Conservation (phyloP, 2,888 invertebrate genomes). For the Protonemura montana region DNA sequence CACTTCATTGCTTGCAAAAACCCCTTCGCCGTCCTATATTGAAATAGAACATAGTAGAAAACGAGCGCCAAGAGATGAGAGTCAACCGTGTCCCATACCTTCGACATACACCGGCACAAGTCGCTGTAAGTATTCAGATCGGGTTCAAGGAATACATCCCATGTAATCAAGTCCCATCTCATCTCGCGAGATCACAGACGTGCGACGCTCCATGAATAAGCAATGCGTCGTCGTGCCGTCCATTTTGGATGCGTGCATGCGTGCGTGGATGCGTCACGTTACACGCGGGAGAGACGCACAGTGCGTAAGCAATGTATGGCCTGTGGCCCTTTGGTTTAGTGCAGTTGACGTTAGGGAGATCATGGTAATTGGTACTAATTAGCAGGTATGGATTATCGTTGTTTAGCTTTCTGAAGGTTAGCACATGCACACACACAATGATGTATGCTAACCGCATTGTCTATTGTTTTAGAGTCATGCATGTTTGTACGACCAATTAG, state of each 20-base stretch:
- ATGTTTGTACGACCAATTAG: not conserved
- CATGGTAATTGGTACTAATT: not conserved
- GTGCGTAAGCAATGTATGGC: not conserved
- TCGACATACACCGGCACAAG: not conserved
- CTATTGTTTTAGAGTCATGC: conserved; percentile 7
- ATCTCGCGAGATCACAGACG: not conserved
- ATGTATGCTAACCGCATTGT: not conserved
- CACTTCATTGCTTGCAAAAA: too few species aligned
- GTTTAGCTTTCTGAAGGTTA: not conserved
- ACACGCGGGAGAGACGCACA: not conserved
- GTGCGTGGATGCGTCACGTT: not conserved
- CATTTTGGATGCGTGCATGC: not conserved
- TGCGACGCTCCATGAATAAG: not conserved
- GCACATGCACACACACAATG: not conserved
- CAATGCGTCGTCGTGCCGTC: not conserved
- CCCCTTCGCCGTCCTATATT: too few species aligned
- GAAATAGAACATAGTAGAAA: too few species aligned
- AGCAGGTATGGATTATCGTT: not conserved
- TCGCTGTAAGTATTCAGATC: not conserved
- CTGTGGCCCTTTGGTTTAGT: not conserved
- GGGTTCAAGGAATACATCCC: not conserved
- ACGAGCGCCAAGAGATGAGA: too few species aligned
- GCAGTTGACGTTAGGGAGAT: not conserved
- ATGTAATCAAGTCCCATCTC: not conserved
- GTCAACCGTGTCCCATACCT: too few species aligned